Evolutionary conservation across 1,140 invertebrate genomes (phyloP).

Genomic region (Drosophila serrata): DNA sequence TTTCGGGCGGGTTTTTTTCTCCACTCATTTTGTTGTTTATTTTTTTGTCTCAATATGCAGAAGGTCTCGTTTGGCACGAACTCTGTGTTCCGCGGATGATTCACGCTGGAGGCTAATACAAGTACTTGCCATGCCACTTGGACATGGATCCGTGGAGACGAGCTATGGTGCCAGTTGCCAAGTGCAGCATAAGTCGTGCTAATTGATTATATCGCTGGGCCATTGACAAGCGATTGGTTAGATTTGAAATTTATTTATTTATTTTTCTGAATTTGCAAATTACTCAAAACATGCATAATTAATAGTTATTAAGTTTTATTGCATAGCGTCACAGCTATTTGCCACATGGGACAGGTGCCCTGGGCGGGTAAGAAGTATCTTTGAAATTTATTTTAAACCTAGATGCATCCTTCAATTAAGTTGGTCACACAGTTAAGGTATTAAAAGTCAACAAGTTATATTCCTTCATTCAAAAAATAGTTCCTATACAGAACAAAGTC

Average conservation of each 20-base stretch:
- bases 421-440: not conserved
- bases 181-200: constrained; percentile 82
- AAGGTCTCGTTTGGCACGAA: constrained; percentile 81
- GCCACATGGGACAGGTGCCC: not conserved
- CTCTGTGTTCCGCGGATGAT: constrained; percentile 64
- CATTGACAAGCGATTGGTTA: constrained; percentile 68
- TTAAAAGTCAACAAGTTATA: not conserved
- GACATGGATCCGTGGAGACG: constrained; percentile 56
- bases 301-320: constrained; percentile 72
- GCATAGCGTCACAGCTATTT: constrained; percentile 7
- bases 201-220: constrained; percentile 76
- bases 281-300: constrained; percentile 79
- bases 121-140: constrained; percentile 54
- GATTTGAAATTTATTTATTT: constrained; percentile 42
- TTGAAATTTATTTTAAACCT: not conserved
- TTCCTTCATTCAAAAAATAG: not conserved
- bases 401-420: not conserved
- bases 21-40: constrained; percentile 14
- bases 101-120: constrained; percentile 66
- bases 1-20: constrained; percentile 24
- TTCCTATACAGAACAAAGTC: not conserved
- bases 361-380: not conserved
- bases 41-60: constrained; percentile 66
- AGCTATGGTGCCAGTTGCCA: constrained; percentile 40
- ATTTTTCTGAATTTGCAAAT: constrained; percentile 56